These are phyloP conservation scores for Lepeophtheirus nordmannii DNA, from an alignment of 2,888 invertebrate species.

Conservation along the genomic window DNA sequence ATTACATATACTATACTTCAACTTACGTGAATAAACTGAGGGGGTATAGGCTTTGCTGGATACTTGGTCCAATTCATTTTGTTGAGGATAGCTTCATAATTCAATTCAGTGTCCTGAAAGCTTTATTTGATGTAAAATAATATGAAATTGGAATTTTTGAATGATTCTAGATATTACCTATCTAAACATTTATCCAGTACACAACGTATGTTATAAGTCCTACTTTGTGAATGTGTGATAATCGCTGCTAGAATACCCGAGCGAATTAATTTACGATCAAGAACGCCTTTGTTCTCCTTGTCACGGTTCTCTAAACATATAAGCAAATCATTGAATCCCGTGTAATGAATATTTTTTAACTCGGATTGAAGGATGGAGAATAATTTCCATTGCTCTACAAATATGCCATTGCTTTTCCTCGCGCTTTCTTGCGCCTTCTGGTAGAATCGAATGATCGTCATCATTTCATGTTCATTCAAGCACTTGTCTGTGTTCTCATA, in stretches of 20 bases:
- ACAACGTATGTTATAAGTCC: background rate
- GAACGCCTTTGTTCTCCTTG: background rate
- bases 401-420: background rate
- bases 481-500: background rate
- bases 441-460: background rate
- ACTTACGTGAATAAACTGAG: background rate
- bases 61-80: slow-evolving; percentile 10
- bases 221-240: background rate
- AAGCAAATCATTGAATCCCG: background rate
- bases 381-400: background rate
- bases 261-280: background rate
- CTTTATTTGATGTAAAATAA: background rate
- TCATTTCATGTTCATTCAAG: background rate
- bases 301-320: background rate
- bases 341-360: slow-evolving; percentile 11
- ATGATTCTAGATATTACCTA: background rate
- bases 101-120: background rate
- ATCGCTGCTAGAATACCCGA: background rate
- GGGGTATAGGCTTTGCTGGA: slow-evolving; percentile 18
- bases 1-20: background rate
- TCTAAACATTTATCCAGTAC: background rate
- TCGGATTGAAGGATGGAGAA: slow-evolving; percentile 15
- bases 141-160: background rate
- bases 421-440: background rate
- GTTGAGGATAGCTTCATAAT: slow-evolving; percentile 1